Evolutionary conservation across 2,797 vertebrate genomes (phyloP).

Genomic region (Pseudochromis fuscus): DNA sequence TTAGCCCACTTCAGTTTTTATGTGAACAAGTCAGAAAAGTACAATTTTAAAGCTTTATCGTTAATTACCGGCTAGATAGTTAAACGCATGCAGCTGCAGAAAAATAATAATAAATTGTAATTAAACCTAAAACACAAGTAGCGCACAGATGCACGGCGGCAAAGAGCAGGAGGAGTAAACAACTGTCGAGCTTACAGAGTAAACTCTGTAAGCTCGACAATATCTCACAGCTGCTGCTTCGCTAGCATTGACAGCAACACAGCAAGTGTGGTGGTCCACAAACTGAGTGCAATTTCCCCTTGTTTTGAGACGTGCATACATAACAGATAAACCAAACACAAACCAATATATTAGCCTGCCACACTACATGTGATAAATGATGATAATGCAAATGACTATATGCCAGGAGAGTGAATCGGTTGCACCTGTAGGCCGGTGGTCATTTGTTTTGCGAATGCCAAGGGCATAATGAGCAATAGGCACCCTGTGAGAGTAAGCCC

Average conservation of each 20-base stretch:
- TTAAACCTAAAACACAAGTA: slow-evolving; percentile 48
- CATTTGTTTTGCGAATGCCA: slow-evolving; percentile 71
- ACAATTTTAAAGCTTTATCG: slow-evolving; percentile 51
- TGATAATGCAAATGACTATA: slow-evolving; percentile 66
- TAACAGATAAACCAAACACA: slow-evolving; percentile 43
- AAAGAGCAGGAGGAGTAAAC: slow-evolving; percentile 41
- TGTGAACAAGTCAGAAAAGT: slow-evolving; percentile 34
- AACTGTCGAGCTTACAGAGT: too few relatives aligned
- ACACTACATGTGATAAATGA: slow-evolving; percentile 59
- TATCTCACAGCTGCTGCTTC: slow-evolving; percentile 57
- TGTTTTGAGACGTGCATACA: slow-evolving; percentile 44
- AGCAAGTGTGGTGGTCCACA: slow-evolving; percentile 34
- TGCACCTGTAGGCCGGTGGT: slow-evolving; percentile 64
- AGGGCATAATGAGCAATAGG: slow-evolving; percentile 63
- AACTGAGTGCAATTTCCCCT: slow-evolving; percentile 46
- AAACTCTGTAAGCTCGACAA: slow-evolving; percentile 29
- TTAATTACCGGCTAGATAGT: slow-evolving; percentile 46
- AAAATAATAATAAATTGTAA: slow-evolving; percentile 35
- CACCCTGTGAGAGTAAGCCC: slow-evolving; percentile 48
- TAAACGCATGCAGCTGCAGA: slow-evolving; percentile 52
- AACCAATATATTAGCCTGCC: slow-evolving; percentile 60
- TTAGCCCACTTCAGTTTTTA: slow-evolving; percentile 63
- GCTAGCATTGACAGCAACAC: slow-evolving; percentile 25
- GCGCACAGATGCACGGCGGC: slow-evolving; percentile 43
- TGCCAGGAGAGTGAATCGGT: slow-evolving; percentile 51